Conservation (phyloP, 2,797 vertebrate genomes). For the Eupleurogrammus muticus region DNA sequence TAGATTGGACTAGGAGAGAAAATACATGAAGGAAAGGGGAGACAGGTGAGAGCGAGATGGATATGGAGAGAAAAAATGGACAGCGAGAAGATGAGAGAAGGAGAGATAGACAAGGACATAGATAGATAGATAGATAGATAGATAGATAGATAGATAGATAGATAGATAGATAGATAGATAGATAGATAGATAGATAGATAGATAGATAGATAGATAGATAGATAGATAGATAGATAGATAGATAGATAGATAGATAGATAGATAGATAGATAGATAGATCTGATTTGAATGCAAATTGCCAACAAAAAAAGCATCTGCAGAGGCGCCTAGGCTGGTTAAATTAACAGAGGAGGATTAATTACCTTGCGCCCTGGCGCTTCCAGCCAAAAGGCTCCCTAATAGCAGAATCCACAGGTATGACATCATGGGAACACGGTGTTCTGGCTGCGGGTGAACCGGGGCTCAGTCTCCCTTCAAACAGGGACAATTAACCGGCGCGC, state of each 20-base stretch:
- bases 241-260: slow-evolving; percentile 32
- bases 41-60: too few relatives aligned
- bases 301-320: neutral
- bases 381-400: slow-evolving; percentile 78
- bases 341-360: slow-evolving; percentile 48
- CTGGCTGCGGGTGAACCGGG: slow-evolving; percentile 58
- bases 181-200: slow-evolving; percentile 16
- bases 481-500: slow-evolving; percentile 35
- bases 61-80: too few relatives aligned
- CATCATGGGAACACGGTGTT: slow-evolving; percentile 80
- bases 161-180: slow-evolving; percentile 22
- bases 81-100: too few relatives aligned
- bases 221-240: slow-evolving; percentile 26
- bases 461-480: slow-evolving; percentile 29
- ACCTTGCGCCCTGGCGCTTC: slow-evolving; percentile 78
- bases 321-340: slow-evolving; percentile 1
- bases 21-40: slow-evolving; percentile 6
- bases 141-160: slow-evolving; percentile 3
- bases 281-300: neutral
- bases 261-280: slow-evolving; percentile 27
- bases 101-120: too few relatives aligned
- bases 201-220: slow-evolving; percentile 15
- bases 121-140: slow-evolving; percentile 26
- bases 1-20: slow-evolving; percentile 22
- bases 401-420: slow-evolving; percentile 86